Percentiles rank a stretch among this genome's conserved stretches.
These are phyloP conservation scores for Koerneria pararmatus DNA, from an alignment of 2,888 invertebrate genomes.

Conservation along the genomic window DNA sequence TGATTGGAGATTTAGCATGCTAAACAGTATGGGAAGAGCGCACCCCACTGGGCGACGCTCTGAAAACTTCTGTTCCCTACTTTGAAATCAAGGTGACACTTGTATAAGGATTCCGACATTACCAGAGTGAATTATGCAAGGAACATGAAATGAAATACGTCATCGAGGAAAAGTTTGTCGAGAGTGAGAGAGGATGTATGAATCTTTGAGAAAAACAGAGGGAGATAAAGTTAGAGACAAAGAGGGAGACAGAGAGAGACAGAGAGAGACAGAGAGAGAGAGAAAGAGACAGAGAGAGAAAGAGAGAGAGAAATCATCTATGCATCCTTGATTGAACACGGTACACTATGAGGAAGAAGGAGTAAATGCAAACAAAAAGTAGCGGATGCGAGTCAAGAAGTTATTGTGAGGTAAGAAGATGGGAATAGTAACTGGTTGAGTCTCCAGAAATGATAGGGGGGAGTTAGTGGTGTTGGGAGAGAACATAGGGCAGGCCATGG, in stretches of 20 bases:
- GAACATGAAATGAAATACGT: conserved; percentile 5
- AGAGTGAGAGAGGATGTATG: background rate
- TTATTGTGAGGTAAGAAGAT: too few species aligned
- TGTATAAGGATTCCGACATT: too few species aligned
- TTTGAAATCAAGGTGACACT: background rate
- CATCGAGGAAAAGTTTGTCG: background rate
- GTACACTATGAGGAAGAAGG: background rate
- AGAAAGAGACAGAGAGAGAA: background rate
- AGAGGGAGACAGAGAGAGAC: background rate
- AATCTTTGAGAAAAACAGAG: background rate
- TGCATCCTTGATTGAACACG: background rate
- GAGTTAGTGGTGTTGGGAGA: too few species aligned
- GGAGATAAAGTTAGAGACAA: conserved; percentile 4
- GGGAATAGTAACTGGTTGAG: too few species aligned
- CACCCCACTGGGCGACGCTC: background rate
- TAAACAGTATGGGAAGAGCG: too few species aligned
- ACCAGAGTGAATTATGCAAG: too few species aligned
- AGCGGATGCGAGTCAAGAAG: too few species aligned
- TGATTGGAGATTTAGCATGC: too few species aligned
- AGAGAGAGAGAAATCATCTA: background rate
- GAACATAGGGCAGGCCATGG: too few species aligned
- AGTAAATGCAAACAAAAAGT: too few species aligned
- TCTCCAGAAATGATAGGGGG: too few species aligned
- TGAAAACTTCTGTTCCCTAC: background rate
- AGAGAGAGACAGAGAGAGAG: background rate